phyloP scores from a whole-genome alignment of 2,888 invertebrate genomes.

The Ennomos erosarius region DNA sequence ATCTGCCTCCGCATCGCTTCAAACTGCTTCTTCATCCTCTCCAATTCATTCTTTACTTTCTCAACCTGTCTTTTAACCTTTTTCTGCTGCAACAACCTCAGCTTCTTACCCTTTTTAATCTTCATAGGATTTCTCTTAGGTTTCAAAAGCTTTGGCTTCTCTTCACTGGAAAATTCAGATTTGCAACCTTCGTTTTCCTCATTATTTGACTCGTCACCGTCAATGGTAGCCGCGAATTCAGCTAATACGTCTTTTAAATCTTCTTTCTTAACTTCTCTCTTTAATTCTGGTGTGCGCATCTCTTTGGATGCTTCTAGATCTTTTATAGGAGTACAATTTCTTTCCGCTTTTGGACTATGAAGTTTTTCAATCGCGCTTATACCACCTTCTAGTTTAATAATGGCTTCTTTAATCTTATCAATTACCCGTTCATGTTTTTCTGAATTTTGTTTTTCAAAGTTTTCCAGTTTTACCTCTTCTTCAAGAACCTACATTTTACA shows the following conservation, averaged over 20 bases:
- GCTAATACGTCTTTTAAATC: constrained; percentile 24
- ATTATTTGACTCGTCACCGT: not conserved
- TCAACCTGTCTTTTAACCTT: constrained; percentile 71
- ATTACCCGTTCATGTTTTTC: constrained; percentile 67
- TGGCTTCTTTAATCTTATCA: constrained; percentile 74
- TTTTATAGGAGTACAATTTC: constrained; percentile 12
- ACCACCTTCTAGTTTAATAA: constrained; percentile 72
- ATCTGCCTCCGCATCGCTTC: constrained; percentile 72
- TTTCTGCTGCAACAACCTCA: constrained; percentile 62
- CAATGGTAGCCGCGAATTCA: constrained; percentile 20
- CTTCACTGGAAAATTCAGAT: constrained; percentile 13
- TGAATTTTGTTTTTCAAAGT: constrained; percentile 68
- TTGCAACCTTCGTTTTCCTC: not conserved
- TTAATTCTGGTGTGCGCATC: constrained; percentile 20
- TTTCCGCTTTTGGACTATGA: constrained; percentile 30
- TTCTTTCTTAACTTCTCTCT: constrained; percentile 7
- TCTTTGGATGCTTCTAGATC: too few relatives aligned
- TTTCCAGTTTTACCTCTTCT: constrained; percentile 67
- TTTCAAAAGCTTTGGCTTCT: constrained; percentile 11
- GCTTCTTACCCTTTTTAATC: constrained; percentile 64
- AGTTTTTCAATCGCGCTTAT: constrained; percentile 51
- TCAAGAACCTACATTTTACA: constrained; percentile 57
- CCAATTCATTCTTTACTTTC: constrained; percentile 67
- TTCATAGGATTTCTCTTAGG: constrained; percentile 54
- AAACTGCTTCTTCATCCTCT: constrained; percentile 70